Evolutionary conservation across 2,113 vertebrate genomes (phyloP).

Genomic region (Onychostoma macrolepis): DNA sequence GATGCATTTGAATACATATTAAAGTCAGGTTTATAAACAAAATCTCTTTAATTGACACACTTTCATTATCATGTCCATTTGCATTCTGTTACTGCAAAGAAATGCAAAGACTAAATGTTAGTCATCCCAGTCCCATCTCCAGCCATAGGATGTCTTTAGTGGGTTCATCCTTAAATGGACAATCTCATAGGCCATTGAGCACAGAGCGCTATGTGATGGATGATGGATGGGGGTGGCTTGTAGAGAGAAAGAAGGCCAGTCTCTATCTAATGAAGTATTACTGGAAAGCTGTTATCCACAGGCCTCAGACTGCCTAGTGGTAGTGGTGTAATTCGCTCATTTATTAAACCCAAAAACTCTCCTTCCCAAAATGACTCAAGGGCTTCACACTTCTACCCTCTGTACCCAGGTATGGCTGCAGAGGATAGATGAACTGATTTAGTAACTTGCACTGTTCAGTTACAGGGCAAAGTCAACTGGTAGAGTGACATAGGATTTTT

Average conservation of each 20-base stretch:
- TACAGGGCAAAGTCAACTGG: constrained; percentile 35
- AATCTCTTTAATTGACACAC: constrained; percentile 10
- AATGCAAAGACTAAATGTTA: constrained; percentile 10
- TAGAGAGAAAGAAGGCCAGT: constrained; percentile 58
- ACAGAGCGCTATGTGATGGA: constrained; percentile 28
- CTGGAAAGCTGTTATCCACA: constrained; percentile 56
- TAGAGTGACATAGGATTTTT: constrained; percentile 3
- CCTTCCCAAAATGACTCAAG: constrained; percentile 24
- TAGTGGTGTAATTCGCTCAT: not conserved
- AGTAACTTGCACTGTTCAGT: constrained; percentile 17
- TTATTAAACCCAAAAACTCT: constrained; percentile 32
- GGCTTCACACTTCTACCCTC: constrained; percentile 1
- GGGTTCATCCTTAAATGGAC: constrained; percentile 58
- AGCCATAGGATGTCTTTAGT: constrained; percentile 49
- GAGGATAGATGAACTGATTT: constrained; percentile 16
- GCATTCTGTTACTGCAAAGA: not conserved
- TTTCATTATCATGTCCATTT: not conserved
- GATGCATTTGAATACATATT: not conserved
- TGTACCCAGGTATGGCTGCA: constrained; percentile 25
- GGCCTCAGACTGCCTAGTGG: constrained; percentile 54
- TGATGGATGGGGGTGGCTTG: constrained; percentile 62
- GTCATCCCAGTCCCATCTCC: not conserved
- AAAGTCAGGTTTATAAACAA: not conserved
- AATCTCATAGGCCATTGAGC: constrained; percentile 57
- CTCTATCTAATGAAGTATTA: constrained; percentile 67